These are phyloP conservation scores for Euzetes globulus DNA, from an alignment of 2,888 invertebrate genomes.

Conservation along the genomic window DNA sequence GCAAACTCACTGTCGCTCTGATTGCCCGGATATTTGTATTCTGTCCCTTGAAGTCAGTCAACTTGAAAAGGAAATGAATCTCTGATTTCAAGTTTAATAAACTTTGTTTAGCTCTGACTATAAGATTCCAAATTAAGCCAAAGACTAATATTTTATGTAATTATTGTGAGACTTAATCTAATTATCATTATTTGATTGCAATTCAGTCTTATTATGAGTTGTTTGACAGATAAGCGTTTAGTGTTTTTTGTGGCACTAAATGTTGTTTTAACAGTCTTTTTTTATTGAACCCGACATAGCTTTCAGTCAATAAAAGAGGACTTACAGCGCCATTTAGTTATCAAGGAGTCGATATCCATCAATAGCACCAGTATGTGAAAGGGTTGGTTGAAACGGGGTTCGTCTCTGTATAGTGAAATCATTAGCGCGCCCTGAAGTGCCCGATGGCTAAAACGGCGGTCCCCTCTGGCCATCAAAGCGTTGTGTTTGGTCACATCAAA, in stretches of 20 bases:
- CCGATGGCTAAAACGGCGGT: constrained; percentile 75
- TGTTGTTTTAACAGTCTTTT: neutral
- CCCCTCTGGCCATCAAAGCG: constrained; percentile 69
- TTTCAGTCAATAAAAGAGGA: constrained; percentile 22
- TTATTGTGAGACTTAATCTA: too few species aligned
- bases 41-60: neutral
- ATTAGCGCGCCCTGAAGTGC: constrained; percentile 95
- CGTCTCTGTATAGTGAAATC: constrained; percentile 94
- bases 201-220: too few species aligned
- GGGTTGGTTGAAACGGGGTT: constrained; percentile 94
- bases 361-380: constrained; percentile 86
- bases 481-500: constrained; percentile 77
- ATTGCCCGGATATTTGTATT: neutral
- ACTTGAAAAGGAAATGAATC: neutral
- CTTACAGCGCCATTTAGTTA: constrained; percentile 98
- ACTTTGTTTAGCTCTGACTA: neutral
- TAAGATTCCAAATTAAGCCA: neutral
- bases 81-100: constrained; percentile 11
- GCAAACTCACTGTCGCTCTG: neutral
- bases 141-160: neutral
- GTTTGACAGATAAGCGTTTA: too few species aligned
- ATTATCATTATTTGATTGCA: too few species aligned
- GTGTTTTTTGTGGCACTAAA: too few species aligned
- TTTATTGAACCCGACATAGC: neutral
- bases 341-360: constrained; percentile 95